phyloP scores from a whole-genome alignment of 2,888 invertebrate genomes.

The Apamea epomidion region DNA sequence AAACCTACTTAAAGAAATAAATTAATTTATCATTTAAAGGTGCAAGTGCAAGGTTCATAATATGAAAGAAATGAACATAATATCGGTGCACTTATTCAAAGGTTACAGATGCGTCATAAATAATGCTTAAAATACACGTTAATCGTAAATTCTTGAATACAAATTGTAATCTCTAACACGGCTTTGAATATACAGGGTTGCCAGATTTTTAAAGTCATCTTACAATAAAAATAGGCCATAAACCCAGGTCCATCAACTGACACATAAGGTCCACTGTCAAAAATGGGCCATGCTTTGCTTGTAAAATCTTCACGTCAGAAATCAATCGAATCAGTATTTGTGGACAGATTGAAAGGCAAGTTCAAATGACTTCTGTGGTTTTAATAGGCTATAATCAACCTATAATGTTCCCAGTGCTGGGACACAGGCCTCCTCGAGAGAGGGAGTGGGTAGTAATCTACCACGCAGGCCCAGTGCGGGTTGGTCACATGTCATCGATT shows the following conservation, averaged over 20 bases:
- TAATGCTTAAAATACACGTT: slow-evolving; percentile 60
- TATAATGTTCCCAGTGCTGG: too few species aligned
- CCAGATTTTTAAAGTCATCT: neutral
- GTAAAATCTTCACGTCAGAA: neutral
- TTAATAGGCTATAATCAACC: too few species aligned
- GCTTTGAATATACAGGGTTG: slow-evolving; percentile 47
- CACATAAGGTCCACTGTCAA: neutral
- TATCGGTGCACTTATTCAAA: slow-evolving; percentile 59
- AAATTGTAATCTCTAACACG: slow-evolving; percentile 62
- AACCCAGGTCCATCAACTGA: neutral
- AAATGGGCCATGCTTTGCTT: neutral
- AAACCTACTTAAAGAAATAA: neutral
- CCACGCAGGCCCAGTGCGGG: too few species aligned
- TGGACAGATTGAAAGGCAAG: neutral
- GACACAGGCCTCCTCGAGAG: too few species aligned
- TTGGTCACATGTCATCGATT: too few species aligned
- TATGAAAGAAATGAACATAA: slow-evolving; percentile 51
- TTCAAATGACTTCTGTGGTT: neutral
- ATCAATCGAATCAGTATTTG: neutral
- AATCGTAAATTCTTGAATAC: slow-evolving; percentile 67
- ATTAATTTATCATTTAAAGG: neutral
- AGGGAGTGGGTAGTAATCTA: too few species aligned
- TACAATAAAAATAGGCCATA: neutral
- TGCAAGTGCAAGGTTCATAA: neutral
- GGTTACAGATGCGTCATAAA: slow-evolving; percentile 53